Evolutionary conservation across 2,888 invertebrate genomes (phyloP).

Genomic region (Volucella inanis): DNA sequence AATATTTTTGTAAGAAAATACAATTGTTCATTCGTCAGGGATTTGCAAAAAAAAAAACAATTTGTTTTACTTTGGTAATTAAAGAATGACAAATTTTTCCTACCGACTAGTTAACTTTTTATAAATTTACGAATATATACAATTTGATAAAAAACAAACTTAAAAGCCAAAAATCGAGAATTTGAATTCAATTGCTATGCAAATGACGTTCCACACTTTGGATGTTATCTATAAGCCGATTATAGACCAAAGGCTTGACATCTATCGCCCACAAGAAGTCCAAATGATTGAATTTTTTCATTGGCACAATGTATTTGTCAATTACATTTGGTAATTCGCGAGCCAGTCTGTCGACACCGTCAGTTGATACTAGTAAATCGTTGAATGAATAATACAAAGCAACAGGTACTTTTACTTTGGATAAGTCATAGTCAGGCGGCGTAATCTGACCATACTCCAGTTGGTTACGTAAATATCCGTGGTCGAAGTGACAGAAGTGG

Average conservation of each 20-base stretch:
- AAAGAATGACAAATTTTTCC: conserved; percentile 50
- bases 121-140: background rate
- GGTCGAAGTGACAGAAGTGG: conserved; percentile 83
- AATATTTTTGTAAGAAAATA: background rate
- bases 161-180: too few species aligned
- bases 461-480: conserved; percentile 83
- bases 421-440: conserved; percentile 85
- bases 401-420: conserved; percentile 84
- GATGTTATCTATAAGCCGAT: conserved; percentile 81
- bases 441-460: conserved; percentile 83
- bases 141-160: too few species aligned
- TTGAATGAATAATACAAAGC: conserved; percentile 85
- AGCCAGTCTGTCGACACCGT: conserved; percentile 85
- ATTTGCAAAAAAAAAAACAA: conserved; percentile 7
- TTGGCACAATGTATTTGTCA: conserved; percentile 85
- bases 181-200: conserved; percentile 65
- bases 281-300: conserved; percentile 84
- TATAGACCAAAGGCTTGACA: conserved; percentile 83
- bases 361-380: conserved; percentile 87
- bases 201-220: conserved; percentile 81
- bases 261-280: conserved; percentile 85
- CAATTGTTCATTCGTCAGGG: background rate
- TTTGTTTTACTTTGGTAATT: conserved; percentile 62
- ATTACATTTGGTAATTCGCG: conserved; percentile 84
- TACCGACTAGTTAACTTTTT: conserved; percentile 61